Conservation (phyloP, 1,140 invertebrate species). For the Rhopalosiphum maidis region DNA sequence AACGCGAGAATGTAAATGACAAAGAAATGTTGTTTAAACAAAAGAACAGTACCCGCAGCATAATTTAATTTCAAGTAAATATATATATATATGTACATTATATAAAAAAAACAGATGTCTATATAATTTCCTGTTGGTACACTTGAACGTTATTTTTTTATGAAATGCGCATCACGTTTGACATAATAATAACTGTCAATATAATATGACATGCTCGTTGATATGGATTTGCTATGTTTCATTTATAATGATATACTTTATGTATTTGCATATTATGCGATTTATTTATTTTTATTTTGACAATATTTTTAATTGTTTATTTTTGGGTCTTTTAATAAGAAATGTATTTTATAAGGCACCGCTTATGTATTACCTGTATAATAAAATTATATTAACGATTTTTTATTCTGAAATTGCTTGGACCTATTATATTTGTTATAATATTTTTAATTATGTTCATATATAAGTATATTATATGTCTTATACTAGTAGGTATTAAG, state of each 20-base stretch:
- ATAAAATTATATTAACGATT: background rate
- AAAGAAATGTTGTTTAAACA: conserved; percentile 9
- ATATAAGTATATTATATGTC: no score
- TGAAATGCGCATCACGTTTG: background rate
- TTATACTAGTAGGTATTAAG: no score
- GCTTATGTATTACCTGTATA: background rate
- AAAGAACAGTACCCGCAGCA: background rate
- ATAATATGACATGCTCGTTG: conserved; percentile 4
- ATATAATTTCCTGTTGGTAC: conserved; percentile 11
- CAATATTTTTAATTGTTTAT: background rate
- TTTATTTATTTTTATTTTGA: conserved; percentile 1
- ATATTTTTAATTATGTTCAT: no score
- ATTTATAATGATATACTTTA: background rate
- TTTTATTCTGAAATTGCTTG: no score
- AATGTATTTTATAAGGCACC: background rate
- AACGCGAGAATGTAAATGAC: background rate
- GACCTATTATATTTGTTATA: no score
- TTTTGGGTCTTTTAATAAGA: background rate
- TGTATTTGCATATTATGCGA: background rate
- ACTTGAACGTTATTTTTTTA: background rate
- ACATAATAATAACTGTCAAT: conserved; percentile 30
- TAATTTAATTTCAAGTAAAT: conserved; percentile 3
- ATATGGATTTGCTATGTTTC: background rate
- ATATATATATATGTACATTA: background rate
- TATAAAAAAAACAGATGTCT: background rate